Percentiles rank a stretch among this genome's conserved stretches.
phyloP scores from a whole-genome alignment of 2,888 invertebrate species.

The Julus scandinavius region DNA sequence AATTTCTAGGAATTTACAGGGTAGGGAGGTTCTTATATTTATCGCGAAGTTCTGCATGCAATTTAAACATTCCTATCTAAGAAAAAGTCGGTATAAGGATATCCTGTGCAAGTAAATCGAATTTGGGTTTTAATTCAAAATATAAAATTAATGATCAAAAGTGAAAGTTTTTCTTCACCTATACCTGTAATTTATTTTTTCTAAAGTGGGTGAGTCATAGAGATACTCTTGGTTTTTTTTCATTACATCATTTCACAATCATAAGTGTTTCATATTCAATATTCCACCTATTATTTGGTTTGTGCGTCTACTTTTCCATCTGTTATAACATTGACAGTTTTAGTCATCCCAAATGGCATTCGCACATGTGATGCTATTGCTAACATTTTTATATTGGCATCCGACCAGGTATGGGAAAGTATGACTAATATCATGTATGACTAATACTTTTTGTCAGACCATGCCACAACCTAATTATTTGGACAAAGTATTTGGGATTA shows the following conservation, averaged over 20 bases:
- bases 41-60: too few species aligned
- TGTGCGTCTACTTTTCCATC: neutral
- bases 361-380: neutral
- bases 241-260: neutral
- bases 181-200: neutral
- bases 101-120: too few species aligned
- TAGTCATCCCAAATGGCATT: constrained; percentile 33
- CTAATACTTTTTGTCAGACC: neutral
- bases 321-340: constrained; percentile 11
- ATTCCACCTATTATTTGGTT: neutral
- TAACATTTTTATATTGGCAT: neutral
- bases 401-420: neutral
- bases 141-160: too few species aligned
- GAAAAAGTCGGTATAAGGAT: too few species aligned
- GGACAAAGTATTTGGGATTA: neutral
- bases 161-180: too few species aligned
- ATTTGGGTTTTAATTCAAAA: too few species aligned
- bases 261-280: neutral
- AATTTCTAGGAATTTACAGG: too few species aligned
- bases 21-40: too few species aligned
- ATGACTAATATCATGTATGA: neutral
- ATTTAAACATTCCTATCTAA: too few species aligned
- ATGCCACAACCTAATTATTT: neutral
- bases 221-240: neutral
- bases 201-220: neutral